Base-by-base conservation (phyloP, 2,113 vertebrate species). In the Daphoenositta chrysoptera region DNA sequence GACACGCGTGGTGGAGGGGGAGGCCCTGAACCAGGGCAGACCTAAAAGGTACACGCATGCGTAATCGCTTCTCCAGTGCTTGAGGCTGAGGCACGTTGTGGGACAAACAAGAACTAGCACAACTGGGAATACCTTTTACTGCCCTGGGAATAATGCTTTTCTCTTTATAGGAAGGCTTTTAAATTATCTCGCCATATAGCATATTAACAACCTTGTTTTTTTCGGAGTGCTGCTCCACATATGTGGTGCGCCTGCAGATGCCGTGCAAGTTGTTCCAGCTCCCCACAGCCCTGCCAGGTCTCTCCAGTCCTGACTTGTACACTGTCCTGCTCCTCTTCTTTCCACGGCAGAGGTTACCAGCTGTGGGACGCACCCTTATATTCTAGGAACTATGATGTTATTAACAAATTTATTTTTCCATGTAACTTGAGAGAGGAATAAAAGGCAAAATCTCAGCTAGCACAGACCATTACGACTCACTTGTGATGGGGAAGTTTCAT, bases 91-190 rank as follows among this genome's bases (percentile, higher is more conserved):
- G 37, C 58, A 9, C 13, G 27, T 1, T 65, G 54, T 65, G 68
- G 79, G 63, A 92, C 69, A 60, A 89, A 85, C 56, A 89, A 57
- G 81, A 45, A 8, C 65, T 47, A 89, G 53, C 47, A 60, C 69
- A 92, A 69, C 5, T 78, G 83, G 86, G 80, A 97, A 92, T 91
- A 83, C 56, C 56, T 94, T 94, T 93, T 90, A 81, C 72, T 81
- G 86, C 93, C 86, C 69, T 92, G 80, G 53, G 82, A 69, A 82
- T 92, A 71, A 78, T 83, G 71, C 19, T 92, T 90, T 68, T 64
- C 91, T 87, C 89, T 93, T 97, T 96, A 94, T 71, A 64, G 19
- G 45, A 24, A 92, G 72, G 83, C 68, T 95, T 96, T 95, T 94
- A 97, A 95, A 95, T 95, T 94, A 78, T 94, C 86, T 90, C 80